Conservation (phyloP, 2,113 vertebrate genomes). For the Geococcyx californianus region DNA sequence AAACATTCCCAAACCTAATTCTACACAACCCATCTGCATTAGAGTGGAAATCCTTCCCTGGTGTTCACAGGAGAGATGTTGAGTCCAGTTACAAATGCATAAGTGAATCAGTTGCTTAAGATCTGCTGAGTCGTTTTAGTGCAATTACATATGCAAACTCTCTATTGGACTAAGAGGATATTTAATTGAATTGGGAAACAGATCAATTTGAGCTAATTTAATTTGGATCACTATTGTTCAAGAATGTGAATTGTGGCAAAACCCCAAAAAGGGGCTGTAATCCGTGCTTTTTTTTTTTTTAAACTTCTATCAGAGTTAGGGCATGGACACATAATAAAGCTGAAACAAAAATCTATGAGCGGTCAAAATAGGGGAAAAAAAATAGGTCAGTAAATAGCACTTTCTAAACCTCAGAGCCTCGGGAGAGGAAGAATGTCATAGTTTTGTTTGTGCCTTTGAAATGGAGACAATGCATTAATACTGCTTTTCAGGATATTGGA, state of each 20-base stretch:
- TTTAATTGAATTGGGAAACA: neutral
- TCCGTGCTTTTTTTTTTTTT: neutral
- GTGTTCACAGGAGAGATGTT: neutral
- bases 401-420: neutral
- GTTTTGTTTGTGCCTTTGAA: neutral
- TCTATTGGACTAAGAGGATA: neutral
- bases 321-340: neutral
- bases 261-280: neutral
- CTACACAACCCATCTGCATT: neutral
- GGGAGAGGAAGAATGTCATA: neutral
- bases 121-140: neutral
- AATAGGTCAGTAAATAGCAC: neutral
- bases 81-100: neutral
- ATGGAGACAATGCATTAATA: neutral
- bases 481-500: neutral
- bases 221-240: neutral
- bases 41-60: neutral
- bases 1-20: neutral
- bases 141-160: neutral
- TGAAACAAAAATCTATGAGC: neutral
- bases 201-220: neutral
- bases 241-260: neutral
- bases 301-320: neutral
- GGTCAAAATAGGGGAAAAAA: neutral
- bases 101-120: neutral